These are phyloP conservation scores for Crotalus adamanteus DNA, from an alignment of 2,797 vertebrate genomes.

Conservation along the genomic window DNA sequence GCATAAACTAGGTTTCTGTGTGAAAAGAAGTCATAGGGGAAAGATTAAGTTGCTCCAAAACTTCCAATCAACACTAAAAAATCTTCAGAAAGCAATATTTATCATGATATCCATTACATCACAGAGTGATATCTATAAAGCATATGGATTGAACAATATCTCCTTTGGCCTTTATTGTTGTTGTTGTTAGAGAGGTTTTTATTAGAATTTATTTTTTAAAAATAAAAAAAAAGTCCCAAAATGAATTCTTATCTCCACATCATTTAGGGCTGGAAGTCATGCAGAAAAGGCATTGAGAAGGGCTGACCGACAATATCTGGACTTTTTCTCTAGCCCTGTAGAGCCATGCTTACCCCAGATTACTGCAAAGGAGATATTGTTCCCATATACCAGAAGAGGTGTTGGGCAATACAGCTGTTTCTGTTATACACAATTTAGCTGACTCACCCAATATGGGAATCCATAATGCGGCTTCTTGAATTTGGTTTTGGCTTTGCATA, in stretches of 20 bases:
- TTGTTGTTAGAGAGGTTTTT: neutral
- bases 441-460: neutral
- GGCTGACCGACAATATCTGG: neutral
- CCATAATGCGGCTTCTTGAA: neutral
- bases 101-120: neutral
- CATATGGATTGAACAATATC: neutral
- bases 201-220: neutral
- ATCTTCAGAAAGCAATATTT: neutral
- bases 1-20: neutral
- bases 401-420: neutral
- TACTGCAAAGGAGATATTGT: neutral
- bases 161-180: neutral
- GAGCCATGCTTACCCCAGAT: neutral
- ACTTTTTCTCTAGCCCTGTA: neutral
- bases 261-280: neutral
- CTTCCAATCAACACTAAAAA: neutral
- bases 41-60: too few relatives aligned
- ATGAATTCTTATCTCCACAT: neutral
- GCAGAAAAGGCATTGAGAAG: neutral
- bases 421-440: neutral
- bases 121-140: neutral
- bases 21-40: neutral
- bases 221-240: neutral
- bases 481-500: neutral
- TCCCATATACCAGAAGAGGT: neutral